Base-by-base conservation (phyloP, 2,113 vertebrate species). In the Trichechus manatus region DNA sequence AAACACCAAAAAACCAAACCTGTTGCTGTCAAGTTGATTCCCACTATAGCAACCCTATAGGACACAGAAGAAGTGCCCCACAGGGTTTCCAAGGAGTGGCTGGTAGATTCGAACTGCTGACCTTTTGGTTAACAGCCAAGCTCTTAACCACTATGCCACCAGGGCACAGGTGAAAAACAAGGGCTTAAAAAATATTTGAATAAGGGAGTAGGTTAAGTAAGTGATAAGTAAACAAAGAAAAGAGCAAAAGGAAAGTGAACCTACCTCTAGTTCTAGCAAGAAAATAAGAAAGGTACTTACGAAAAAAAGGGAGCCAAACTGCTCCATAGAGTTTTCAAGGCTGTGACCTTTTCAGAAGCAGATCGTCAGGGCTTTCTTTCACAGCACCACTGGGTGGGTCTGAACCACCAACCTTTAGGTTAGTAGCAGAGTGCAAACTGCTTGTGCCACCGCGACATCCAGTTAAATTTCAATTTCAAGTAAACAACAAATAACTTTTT, bases 381-480 rank as follows among this genome's bases (percentile, higher is more conserved):
- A 36, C 15, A 8, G n/a, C 17, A 9, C 14, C 15, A 6, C 20
- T 7, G 9, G n/a, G 70, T 36, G n/a, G 15, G 70, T 36, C 36
- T 36, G 7, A 72, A 72, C 70, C 70, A 72, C 19, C 70, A 72
- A n/a, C 70, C n/a, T 36, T 15, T 72, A 36, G n/a, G 70, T 72
- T 20, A 72, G n/a, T 36, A n/a, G 29, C 3, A 7, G 70, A 70
- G 33, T 4, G 14, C 70, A n/a, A 56, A 56, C 53, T 11, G 15
- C 14, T 56, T 64, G 9, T 29, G 63, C 63, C 23, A 64, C 23
- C 63, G 70, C 36, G 61, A 89, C 7, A 53, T 5, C 8, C 1
- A 72, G 44, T 85, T 27, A 59, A 82, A 89, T 83, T 53, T 83
- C 50, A 85, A 96, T 82, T 91, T 25, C 53, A 64, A 33, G 23